Conservation (phyloP, 2,888 invertebrate genomes). For the Harpagoxenus sublaevis region DNA sequence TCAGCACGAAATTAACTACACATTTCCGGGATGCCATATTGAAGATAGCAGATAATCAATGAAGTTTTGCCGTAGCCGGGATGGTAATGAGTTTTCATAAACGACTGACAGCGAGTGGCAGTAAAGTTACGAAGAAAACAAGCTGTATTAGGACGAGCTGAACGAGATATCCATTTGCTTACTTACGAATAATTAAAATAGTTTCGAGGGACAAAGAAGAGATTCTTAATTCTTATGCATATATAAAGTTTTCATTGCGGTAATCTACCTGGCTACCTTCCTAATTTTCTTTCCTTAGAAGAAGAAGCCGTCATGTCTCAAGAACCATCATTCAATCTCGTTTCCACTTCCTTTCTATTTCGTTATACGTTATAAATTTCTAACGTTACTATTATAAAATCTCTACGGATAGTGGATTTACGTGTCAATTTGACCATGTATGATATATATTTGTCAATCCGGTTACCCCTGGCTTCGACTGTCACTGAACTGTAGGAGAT, state of each 20-base stretch:
- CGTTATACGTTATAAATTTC: slow-evolving; percentile 61
- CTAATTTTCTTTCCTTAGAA: slow-evolving; percentile 21
- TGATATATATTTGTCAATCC: slow-evolving; percentile 83
- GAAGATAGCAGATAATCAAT: slow-evolving; percentile 46
- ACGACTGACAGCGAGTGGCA: slow-evolving; percentile 25
- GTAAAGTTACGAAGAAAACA: slow-evolving; percentile 63
- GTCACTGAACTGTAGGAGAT: slow-evolving; percentile 71
- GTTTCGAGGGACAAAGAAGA: slow-evolving; percentile 67
- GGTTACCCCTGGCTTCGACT: slow-evolving; percentile 36
- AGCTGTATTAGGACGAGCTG: slow-evolving; percentile 46
- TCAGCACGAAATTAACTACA: slow-evolving; percentile 42
- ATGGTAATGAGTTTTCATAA: slow-evolving; percentile 51
- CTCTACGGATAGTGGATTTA: slow-evolving; percentile 78
- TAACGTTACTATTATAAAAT: slow-evolving; percentile 76
- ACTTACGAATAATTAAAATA: slow-evolving; percentile 80
- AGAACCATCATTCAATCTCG: slow-evolving; percentile 49
- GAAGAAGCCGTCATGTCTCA: slow-evolving; percentile 54
- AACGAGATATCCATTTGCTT: slow-evolving; percentile 59
- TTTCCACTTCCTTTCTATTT: slow-evolving; percentile 50
- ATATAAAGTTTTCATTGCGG: slow-evolving; percentile 12
- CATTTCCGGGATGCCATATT: slow-evolving; percentile 53
- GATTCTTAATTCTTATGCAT: neutral
- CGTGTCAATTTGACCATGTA: slow-evolving; percentile 82
- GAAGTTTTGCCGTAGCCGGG: slow-evolving; percentile 57
- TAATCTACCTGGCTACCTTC: neutral